Base-by-base conservation (phyloP, 2,113 vertebrate genomes). In the Hypanus sabinus region DNA sequence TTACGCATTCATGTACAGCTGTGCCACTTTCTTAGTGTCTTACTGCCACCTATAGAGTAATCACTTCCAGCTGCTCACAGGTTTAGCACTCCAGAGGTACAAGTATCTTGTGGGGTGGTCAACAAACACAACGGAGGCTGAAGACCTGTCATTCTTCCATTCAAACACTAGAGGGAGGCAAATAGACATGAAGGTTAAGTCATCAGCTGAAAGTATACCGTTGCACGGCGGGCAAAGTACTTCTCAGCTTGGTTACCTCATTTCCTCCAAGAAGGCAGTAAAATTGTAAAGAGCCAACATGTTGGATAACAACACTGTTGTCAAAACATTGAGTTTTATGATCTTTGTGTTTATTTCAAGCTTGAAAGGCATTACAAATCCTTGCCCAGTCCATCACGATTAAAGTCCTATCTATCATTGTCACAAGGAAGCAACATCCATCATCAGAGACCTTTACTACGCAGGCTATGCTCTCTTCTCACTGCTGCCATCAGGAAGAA, bases 121-220 rank as follows among this genome's bases (percentile, higher is more conserved):
- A 68, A 88, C 55, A 55, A 88, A 14, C 57, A n/a, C 83, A 57
- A 90, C n/a, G 5, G 18, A 7, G 60, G 60, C 30, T 20, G 60
- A 65, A 36, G 33, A 18, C 0, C 12, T 62, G 81, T 12, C 30
- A 27, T 55, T 55, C 30, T 62, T 33, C 85, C 20, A 14, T 68
- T 33, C 60, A n/a, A 24, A 65, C 85, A 68, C 85, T 90, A 90
- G 85, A 65, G 27, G 85, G 85, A 90, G 60, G n/a, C 85, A 90
- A 90, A 90, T 85, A 85, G 46, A 57, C 14, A 55, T 27, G 57
- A 57, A 33, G 30, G 16, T 65, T 16, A 33, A 90, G 20, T 16
- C 85, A 3, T 27, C 30, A 18, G 11, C 57, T 62, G 83, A 62
- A 16, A 12, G 24, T n/a, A 88, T 16, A 16, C 12, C 62, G 30